Conservation (phyloP, 2,113 vertebrate species). For the Ictalurus furcatus region DNA sequence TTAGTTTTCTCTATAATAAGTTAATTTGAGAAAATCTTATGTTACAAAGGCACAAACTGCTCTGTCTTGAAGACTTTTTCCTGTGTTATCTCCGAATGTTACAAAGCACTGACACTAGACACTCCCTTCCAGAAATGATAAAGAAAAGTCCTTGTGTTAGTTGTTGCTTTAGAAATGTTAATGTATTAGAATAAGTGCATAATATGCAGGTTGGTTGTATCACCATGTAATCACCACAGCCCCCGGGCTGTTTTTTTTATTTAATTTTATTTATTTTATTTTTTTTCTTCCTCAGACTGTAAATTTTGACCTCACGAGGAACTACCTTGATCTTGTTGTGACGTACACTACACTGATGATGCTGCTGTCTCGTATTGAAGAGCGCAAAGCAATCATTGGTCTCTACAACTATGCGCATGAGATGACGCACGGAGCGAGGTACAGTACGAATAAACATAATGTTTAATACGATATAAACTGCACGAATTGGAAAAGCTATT, state of each 20-base stretch:
- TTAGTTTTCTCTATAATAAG: not conserved
- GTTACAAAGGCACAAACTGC: not conserved
- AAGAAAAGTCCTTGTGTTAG: not conserved
- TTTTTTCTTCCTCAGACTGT: constrained; percentile 81
- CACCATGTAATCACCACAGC: too few species aligned
- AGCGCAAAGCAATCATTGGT: constrained; percentile 97
- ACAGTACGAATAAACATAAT: not conserved
- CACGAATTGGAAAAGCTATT: not conserved
- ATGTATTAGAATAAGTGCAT: not conserved
- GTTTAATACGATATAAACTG: constrained; percentile 31
- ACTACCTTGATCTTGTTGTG: constrained; percentile 97
- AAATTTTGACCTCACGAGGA: constrained; percentile 98
- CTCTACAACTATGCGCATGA: constrained; percentile 98
- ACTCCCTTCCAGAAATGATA: not conserved
- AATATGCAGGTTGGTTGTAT: not conserved
- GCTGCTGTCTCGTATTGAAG: constrained; percentile 94
- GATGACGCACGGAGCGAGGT: constrained; percentile 97
- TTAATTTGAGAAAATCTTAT: not conserved
- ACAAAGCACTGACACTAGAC: not conserved
- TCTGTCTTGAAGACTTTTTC: too few species aligned
- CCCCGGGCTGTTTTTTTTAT: not conserved
- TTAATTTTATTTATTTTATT: not conserved
- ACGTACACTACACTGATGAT: constrained; percentile 98
- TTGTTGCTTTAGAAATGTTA: not conserved
- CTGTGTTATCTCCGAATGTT: not conserved